These are phyloP conservation scores for Cryptotis parvus DNA, from an alignment of 2,113 vertebrate genomes.

Conservation along the genomic window DNA sequence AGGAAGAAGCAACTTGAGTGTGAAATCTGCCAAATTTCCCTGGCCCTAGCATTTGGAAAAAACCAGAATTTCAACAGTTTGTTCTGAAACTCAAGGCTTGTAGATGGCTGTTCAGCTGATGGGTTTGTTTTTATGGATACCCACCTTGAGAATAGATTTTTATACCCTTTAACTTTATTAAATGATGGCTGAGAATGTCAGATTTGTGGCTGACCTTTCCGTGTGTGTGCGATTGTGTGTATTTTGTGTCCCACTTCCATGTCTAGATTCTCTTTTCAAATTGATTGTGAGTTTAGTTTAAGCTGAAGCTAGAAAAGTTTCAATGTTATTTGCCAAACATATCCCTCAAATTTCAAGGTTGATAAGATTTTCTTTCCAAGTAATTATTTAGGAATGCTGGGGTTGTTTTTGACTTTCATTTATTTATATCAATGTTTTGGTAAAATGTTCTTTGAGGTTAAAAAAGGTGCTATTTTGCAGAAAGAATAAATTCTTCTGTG, in stretches of 20 bases:
- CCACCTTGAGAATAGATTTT: conserved; percentile 30
- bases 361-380: conserved; percentile 39
- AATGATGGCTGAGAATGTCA: conserved; percentile 17
- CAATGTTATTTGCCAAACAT: conserved; percentile 49
- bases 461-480: conserved; percentile 47
- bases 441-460: conserved; percentile 46
- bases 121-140: conserved; percentile 55
- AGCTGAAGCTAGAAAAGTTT: conserved; percentile 7
- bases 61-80: conserved; percentile 48
- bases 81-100: conserved; percentile 34
- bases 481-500: conserved; percentile 32
- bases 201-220: conserved; percentile 45
- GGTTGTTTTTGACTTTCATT: conserved; percentile 58
- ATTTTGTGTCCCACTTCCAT: conserved; percentile 51
- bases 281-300: conserved; percentile 23
- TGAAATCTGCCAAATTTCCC: background rate
- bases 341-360: conserved; percentile 56
- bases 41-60: conserved; percentile 30
- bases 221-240: background rate
- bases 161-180: background rate
- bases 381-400: conserved; percentile 63
- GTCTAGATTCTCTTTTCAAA: conserved; percentile 37
- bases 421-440: conserved; percentile 67
- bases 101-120: conserved; percentile 8
- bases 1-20: background rate